Evolutionary conservation across 2,797 vertebrate genomes (phyloP).

Genomic region (Oreonectes daqikongensis): DNA sequence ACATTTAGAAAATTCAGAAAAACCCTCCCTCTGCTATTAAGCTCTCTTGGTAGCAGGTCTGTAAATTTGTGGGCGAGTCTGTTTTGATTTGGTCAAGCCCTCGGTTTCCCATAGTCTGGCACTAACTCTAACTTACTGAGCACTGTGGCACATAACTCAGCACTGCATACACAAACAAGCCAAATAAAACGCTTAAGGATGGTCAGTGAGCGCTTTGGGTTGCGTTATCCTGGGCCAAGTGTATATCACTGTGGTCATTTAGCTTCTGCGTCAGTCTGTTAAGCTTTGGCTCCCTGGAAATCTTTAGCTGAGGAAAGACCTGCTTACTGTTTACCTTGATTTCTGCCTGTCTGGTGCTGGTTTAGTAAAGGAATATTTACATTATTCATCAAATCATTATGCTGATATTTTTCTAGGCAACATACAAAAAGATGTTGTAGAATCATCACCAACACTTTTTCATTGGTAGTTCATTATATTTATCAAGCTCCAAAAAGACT

Average conservation of each 20-base stretch:
- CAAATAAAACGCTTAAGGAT: conserved; percentile 55
- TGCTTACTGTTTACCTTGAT: conserved; percentile 12
- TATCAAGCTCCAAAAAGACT: neutral
- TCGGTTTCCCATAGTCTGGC: conserved; percentile 49
- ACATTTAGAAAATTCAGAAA: too few relatives aligned
- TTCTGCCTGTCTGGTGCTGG: conserved; percentile 27
- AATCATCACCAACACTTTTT: neutral
- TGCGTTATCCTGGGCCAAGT: conserved; percentile 37
- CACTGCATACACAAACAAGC: conserved; percentile 51
- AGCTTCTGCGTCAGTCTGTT: conserved; percentile 32
- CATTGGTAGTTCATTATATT: neutral
- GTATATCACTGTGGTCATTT: conserved; percentile 55
- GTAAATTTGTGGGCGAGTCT: conserved; percentile 53
- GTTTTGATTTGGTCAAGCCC: conserved; percentile 56
- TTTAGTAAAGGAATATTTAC: conserved; percentile 1
- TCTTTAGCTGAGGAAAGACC: conserved; percentile 25
- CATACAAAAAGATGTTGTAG: neutral
- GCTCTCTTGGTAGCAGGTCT: conserved; percentile 41
- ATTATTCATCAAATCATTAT: neutral
- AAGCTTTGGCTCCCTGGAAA: conserved; percentile 5
- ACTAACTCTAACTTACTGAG: conserved; percentile 30
- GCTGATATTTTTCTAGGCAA: neutral
- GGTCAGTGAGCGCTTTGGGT: conserved; percentile 45
- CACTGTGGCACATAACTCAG: conserved; percentile 54
- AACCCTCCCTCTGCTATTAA: conserved; percentile 11